Percentiles rank a stretch among this genome's conserved stretches.
Evolutionary conservation across 2,113 vertebrate species (phyloP).

Genomic region (Meleagris gallopavo): DNA sequence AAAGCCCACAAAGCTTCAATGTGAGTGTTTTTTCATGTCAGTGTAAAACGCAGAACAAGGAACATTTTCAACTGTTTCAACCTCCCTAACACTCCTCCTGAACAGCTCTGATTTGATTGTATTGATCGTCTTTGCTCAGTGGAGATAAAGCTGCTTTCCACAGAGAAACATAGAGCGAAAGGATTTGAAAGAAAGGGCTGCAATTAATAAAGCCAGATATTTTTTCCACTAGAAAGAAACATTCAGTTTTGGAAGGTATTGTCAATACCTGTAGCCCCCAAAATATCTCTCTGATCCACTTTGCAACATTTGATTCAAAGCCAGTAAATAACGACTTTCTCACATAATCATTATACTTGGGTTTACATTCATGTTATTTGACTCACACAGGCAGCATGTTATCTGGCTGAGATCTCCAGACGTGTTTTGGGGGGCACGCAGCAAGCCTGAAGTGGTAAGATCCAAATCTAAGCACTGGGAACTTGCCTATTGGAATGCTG

Average conservation of each 20-base stretch:
- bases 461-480: conserved; percentile 38
- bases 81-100: not conserved
- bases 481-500: conserved; percentile 43
- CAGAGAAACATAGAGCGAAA: conserved; percentile 1
- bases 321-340: not conserved
- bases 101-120: conserved; percentile 12
- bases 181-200: not conserved
- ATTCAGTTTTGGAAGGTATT: not conserved
- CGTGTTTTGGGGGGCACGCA: not conserved
- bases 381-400: not conserved
- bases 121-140: not conserved
- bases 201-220: not conserved
- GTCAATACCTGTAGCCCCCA: not conserved
- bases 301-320: not conserved
- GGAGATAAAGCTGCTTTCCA: not conserved
- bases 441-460: conserved; percentile 22
- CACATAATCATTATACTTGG: not conserved
- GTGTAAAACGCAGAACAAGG: not conserved
- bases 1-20: not conserved
- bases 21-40: not conserved
- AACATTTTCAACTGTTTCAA: not conserved
- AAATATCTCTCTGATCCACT: not conserved
- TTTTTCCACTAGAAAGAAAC: not conserved
- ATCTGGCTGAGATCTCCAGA: not conserved
- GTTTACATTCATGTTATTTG: not conserved